Base-by-base conservation (phyloP, 2,113 vertebrate genomes). In the Brienomyrus brachyistius region DNA sequence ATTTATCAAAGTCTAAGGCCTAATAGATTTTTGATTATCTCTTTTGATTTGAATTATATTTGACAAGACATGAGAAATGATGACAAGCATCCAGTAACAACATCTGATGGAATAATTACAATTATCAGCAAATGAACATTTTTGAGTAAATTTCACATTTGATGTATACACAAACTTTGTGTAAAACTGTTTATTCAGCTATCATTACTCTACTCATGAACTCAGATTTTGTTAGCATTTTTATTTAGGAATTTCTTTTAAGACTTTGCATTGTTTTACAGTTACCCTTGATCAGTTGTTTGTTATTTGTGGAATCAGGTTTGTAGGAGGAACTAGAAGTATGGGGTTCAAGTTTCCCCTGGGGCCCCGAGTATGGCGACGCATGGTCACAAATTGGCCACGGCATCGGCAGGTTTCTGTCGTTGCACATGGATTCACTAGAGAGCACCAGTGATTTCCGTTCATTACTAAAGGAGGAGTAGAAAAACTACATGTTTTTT, bases 401-500 rank as follows among this genome's bases (percentile, higher is more conserved):
- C 0, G 35, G 13, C 27, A 40, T 23, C 13, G 15, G 74, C 35
- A 19, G 35, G 74, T 80, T 80, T 43, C 74, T 80, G 74, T 80
- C 15, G 6, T 4, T 17, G 74, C 5, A 43, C 35, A 21, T 8
- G 35, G 74, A 15, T n/a, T 40, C 35, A 43, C 15, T 43, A 43
- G 74, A 40, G 74, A 80, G 15, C 15, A 19, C 5, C 74, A 43
- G 74, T 43, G 4, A 80, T 80, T 80, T 43, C 74, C 10, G 2
- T 80, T 80, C 19, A 48, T n/a, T 45, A 47, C 82, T 23, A 21
- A 1, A 23, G 21, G 82, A 45, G 89, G 92, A 82, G 89, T 91
- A 91, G 91, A 88, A 90, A 94, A 93, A 93, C 84, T 88, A 88
- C 91, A 92, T 94, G 92, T 96, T 95, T 95, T 92, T 95, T 94